phyloP scores from a whole-genome alignment of 2,797 vertebrate genomes.

The Eulemur coronatus region DNA sequence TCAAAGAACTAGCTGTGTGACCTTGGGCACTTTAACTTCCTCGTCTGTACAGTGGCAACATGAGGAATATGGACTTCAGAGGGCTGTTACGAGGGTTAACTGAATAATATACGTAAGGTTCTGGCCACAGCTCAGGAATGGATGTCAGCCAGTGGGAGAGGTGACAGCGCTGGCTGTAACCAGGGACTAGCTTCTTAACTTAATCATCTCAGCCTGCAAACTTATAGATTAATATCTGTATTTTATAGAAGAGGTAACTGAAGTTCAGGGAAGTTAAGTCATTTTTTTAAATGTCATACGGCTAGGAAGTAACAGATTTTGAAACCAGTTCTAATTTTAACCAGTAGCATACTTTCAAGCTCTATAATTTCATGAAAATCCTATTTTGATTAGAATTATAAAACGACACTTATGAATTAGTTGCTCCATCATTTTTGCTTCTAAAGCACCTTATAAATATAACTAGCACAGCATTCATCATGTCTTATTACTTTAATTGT shows the following conservation, averaged over 20 bases:
- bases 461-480: neutral
- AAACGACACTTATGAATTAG: neutral
- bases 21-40: neutral
- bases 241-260: slow-evolving; percentile 17
- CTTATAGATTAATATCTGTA: neutral
- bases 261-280: slow-evolving; percentile 21
- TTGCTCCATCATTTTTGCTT: neutral
- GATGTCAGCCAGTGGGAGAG: neutral
- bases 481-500: neutral
- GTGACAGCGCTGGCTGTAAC: neutral
- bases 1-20: neutral
- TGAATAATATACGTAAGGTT: neutral
- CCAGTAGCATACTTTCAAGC: neutral
- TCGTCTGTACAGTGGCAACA: slow-evolving; percentile 30
- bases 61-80: neutral
- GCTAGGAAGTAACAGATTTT: slow-evolving; percentile 4
- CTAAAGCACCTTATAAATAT: neutral
- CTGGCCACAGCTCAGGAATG: neutral
- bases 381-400: slow-evolving; percentile 57
- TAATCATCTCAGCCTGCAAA: neutral
- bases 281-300: slow-evolving; percentile 38
- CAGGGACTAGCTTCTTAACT: neutral
- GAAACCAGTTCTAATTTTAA: slow-evolving; percentile 55
- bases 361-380: slow-evolving; percentile 29
- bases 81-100: neutral